phyloP scores from a whole-genome alignment of 2,888 invertebrate genomes.

The Agrotis segetum region DNA sequence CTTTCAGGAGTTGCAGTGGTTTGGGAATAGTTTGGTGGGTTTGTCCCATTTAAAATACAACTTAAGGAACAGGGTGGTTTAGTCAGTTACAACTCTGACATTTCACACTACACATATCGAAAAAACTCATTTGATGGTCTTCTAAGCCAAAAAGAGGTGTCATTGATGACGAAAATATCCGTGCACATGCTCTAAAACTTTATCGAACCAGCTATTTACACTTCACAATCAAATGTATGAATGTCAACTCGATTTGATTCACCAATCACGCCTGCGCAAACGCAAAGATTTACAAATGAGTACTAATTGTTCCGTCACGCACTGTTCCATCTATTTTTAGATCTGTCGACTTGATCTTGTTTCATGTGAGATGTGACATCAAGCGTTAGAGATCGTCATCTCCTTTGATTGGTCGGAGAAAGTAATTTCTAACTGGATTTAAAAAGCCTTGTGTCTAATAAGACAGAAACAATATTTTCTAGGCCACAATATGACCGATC shows the following conservation, averaged over 20 bases:
- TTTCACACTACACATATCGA: too few species aligned
- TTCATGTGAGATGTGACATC: slow-evolving; percentile 50
- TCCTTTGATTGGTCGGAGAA: slow-evolving; percentile 46
- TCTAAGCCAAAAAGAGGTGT: too few species aligned
- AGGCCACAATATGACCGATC: too few species aligned
- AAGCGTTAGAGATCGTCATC: slow-evolving; percentile 47
- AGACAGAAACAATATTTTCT: too few species aligned
- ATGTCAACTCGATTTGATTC: slow-evolving; percentile 23
- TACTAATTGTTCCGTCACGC: slow-evolving; percentile 50
- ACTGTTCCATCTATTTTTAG: slow-evolving; percentile 51
- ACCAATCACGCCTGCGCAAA: slow-evolving; percentile 11
- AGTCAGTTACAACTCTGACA: too few species aligned
- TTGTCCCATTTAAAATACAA: too few species aligned
- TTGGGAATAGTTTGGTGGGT: too few species aligned
- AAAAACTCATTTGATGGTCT: too few species aligned
- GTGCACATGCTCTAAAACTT: background rate
- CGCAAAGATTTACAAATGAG: slow-evolving; percentile 47
- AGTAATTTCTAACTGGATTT: slow-evolving; percentile 7
- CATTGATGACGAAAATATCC: too few species aligned
- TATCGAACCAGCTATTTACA: slow-evolving; percentile 1
- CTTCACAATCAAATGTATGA: slow-evolving; percentile 21
- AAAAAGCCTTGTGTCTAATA: background rate
- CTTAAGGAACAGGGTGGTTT: too few species aligned
- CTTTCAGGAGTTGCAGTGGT: too few species aligned
- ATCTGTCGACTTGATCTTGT: slow-evolving; percentile 52